phyloP scores from a whole-genome alignment of 2,113 vertebrate genomes.

The Antennarius striatus region DNA sequence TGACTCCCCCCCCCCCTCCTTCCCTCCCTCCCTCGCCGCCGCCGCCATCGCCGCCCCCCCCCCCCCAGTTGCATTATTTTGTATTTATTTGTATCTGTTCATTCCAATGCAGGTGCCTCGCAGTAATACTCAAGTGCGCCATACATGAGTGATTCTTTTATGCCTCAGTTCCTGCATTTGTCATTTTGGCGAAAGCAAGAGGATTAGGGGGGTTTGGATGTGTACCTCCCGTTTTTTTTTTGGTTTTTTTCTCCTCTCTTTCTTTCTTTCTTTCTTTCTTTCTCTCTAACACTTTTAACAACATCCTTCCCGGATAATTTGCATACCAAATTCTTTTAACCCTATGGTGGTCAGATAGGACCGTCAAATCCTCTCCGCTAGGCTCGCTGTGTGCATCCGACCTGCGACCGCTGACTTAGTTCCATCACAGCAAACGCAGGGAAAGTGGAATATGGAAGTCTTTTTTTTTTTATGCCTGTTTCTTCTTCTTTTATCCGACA shows the following conservation, averaged over 20 bases:
- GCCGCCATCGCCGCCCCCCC: too few species aligned
- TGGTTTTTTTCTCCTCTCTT: slow-evolving; percentile 3
- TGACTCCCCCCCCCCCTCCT: slow-evolving; percentile 56
- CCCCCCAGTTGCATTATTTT: slow-evolving; percentile 73
- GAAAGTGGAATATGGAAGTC: slow-evolving; percentile 10
- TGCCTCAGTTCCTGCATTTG: slow-evolving; percentile 81
- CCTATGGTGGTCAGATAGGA: slow-evolving; percentile 71
- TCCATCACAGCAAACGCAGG: slow-evolving; percentile 58
- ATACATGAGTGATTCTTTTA: slow-evolving; percentile 97
- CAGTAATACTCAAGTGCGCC: slow-evolving; percentile 88
- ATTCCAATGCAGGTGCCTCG: slow-evolving; percentile 98
- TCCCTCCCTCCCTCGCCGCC: background rate
- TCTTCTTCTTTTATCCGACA: slow-evolving; percentile 18
- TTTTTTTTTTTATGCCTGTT: slow-evolving; percentile 15
- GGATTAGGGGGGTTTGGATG: slow-evolving; percentile 78
- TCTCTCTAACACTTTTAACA: slow-evolving; percentile 68
- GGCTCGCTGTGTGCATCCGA: slow-evolving; percentile 63
- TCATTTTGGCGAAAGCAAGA: slow-evolving; percentile 78
- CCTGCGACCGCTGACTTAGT: slow-evolving; percentile 70
- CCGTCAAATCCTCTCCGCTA: slow-evolving; percentile 67
- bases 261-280: slow-evolving; percentile 55
- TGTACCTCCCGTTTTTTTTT: slow-evolving; percentile 62
- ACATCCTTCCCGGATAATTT: slow-evolving; percentile 79
- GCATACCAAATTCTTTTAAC: slow-evolving; percentile 79
- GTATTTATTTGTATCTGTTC: slow-evolving; percentile 88